A percentile compares a stretch with the other conserved stretches of the same genome.
Conservation (phyloP, 2,797 vertebrate species). For the Bothrops alternatus region DNA sequence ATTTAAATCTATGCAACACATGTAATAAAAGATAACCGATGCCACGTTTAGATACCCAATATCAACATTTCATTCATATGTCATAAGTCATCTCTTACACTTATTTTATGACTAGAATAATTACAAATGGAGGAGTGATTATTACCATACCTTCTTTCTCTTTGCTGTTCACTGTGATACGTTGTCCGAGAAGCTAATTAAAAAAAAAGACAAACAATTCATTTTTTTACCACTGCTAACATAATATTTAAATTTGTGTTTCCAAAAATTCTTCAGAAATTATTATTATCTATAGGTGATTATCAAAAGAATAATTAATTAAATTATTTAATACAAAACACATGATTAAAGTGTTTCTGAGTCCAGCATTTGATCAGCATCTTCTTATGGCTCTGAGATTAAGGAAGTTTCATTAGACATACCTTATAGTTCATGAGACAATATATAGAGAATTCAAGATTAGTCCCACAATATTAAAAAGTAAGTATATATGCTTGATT, state of each 20-base stretch:
- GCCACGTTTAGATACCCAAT: background rate
- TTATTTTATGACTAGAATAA: background rate
- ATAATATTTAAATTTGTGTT: conserved; percentile 8
- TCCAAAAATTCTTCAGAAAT: conserved; percentile 18
- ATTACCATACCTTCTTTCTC: conserved; percentile 84
- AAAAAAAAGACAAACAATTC: conserved; percentile 53
- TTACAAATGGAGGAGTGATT: background rate
- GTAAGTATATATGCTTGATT: background rate
- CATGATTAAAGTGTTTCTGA: background rate
- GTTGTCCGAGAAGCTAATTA: conserved; percentile 76
- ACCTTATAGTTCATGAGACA: conserved; percentile 30
- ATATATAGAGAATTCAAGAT: conserved; percentile 10
- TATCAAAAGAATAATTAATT: conserved; percentile 32
- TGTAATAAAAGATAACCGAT: background rate
- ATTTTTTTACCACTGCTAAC: background rate
- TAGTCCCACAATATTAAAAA: conserved; percentile 9
- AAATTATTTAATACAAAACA: conserved; percentile 32
- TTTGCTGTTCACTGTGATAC: conserved; percentile 76
- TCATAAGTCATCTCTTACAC: background rate
- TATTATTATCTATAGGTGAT: conserved; percentile 3
- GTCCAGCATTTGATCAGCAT: background rate
- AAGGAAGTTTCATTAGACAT: conserved; percentile 25
- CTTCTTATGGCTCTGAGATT: background rate
- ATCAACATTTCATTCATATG: background rate
- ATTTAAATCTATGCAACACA: background rate